Percentiles rank a stretch among this genome's conserved stretches.
Conservation (phyloP, 2,888 invertebrate genomes). For the Sthenelais limicola region DNA sequence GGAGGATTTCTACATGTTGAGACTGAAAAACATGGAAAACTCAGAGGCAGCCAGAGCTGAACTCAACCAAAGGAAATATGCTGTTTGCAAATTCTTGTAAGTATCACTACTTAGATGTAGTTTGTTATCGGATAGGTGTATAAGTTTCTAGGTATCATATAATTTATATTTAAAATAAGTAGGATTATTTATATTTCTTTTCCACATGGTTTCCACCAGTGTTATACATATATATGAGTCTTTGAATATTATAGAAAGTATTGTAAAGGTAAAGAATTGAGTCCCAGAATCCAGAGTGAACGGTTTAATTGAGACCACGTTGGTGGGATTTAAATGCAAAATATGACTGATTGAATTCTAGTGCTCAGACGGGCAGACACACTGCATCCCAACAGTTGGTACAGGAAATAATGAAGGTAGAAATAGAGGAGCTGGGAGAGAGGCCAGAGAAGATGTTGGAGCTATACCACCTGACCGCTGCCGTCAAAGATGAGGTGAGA, state of each 20-base stretch:
- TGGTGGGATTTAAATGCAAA: too few species aligned
- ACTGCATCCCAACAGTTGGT: slow-evolving; percentile 64
- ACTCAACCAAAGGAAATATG: slow-evolving; percentile 25
- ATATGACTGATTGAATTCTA: slow-evolving; percentile 52
- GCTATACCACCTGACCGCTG: slow-evolving; percentile 66
- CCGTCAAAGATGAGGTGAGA: slow-evolving; percentile 67
- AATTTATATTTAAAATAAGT: not conserved
- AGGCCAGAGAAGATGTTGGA: slow-evolving; percentile 68
- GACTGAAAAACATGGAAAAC: slow-evolving; percentile 42
- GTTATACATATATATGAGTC: too few species aligned
- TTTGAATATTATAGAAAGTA: too few species aligned
- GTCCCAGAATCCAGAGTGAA: too few species aligned
- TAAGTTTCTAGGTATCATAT: too few species aligned
- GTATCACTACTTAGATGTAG: too few species aligned
- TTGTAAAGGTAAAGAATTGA: too few species aligned
- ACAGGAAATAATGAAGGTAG: slow-evolving; percentile 66
- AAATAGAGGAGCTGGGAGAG: slow-evolving; percentile 67
- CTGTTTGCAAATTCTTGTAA: slow-evolving; percentile 35
- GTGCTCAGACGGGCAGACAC: slow-evolving; percentile 67
- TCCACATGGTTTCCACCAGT: too few species aligned
- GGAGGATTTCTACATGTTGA: slow-evolving; percentile 37
- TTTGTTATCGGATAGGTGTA: too few species aligned
- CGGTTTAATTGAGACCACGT: too few species aligned
- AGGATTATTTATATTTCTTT: not conserved
- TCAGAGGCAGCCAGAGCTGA: slow-evolving; percentile 1